Conservation (phyloP, 2,113 vertebrate species). For the Urocitellus parryii region DNA sequence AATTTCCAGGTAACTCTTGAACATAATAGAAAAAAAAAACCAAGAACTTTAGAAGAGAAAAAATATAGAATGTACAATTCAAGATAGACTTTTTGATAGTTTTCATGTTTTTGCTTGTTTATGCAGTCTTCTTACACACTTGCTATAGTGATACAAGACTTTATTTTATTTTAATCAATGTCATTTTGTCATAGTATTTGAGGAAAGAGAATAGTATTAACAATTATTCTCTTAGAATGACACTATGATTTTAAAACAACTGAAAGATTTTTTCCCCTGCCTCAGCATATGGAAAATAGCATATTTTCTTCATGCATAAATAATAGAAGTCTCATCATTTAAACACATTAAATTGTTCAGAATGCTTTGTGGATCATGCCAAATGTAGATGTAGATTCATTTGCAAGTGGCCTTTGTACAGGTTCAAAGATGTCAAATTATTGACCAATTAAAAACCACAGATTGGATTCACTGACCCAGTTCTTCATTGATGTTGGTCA, state of each 20-base stretch:
- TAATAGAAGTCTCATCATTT: constrained; percentile 63
- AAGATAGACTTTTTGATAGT: background rate
- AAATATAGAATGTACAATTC: constrained; percentile 2
- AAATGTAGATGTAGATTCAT: constrained; percentile 60
- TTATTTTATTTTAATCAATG: constrained; percentile 59
- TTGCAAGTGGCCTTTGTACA: background rate
- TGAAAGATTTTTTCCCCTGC: background rate
- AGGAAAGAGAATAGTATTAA: background rate
- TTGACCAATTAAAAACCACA: background rate
- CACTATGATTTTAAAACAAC: constrained; percentile 51
- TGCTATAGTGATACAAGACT: constrained; percentile 43
- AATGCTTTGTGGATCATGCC: constrained; percentile 30
- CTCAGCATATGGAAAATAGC: constrained; percentile 53
- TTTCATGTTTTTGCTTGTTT: constrained; percentile 43
- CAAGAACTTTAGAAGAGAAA: background rate
- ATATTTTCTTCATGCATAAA: constrained; percentile 70
- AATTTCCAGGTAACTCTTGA: background rate
- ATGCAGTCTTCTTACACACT: constrained; percentile 33
- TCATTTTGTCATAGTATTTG: constrained; percentile 51
- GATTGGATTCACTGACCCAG: background rate
- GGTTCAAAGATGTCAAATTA: constrained; percentile 32
- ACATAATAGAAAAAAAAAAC: constrained; percentile 32
- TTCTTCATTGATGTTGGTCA: background rate
- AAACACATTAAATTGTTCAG: constrained; percentile 45
- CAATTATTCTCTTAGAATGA: constrained; percentile 38